Base-by-base conservation (phyloP, 2,888 invertebrate species). In the Agrochola lychnidis region DNA sequence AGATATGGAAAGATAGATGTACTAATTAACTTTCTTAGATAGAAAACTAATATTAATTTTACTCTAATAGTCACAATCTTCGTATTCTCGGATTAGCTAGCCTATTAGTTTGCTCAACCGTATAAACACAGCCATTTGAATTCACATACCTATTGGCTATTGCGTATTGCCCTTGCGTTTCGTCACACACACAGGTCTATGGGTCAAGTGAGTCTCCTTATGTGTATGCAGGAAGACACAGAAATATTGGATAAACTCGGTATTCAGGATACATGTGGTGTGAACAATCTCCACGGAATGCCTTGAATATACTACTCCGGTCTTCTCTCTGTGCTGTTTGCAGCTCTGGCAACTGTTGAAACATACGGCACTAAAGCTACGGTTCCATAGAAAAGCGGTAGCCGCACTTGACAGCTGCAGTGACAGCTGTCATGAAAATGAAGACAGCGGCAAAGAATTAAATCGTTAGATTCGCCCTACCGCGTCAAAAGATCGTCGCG, bases 261-360 rank as follows among this genome's bases (percentile, higher is more conserved):
- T 53, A 92, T 99, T 59, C 97, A 98, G 89, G 99, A 99, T 93
- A 99, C 99, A 0, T 99, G 99, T 91, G 99, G 99, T 10, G 99
- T 99, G 3, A 98, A 99, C 95, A 99, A 99, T 95, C 97, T 99
- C 30, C 99, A 99, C 92, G 99, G 99, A 0, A 98, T 99, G 98
- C 99, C 99, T 0, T 99, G 99, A 2, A 94, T 99, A 4, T 94
- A 99, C 69, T 98, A 99, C 69, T 98, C 99, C 0, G 99, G 98
- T 48, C 91, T 99, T 71, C 97, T 98, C 57, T 98, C 99, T 0
- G 97, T 98, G 0, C 91, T 99, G 59, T 97, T 98, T 93, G 98
- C 99, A 4, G 97, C 97, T 0, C 87, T 98, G 53, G 98, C 98
- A 0, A 97, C 97, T 1, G 95, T 97, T 87, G 96, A 97, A 0